Evolutionary conservation across 2,797 vertebrate species (phyloP), one percentile per base, ranked within the genome.

Genomic region (Acipenser ruthenus): DNA sequence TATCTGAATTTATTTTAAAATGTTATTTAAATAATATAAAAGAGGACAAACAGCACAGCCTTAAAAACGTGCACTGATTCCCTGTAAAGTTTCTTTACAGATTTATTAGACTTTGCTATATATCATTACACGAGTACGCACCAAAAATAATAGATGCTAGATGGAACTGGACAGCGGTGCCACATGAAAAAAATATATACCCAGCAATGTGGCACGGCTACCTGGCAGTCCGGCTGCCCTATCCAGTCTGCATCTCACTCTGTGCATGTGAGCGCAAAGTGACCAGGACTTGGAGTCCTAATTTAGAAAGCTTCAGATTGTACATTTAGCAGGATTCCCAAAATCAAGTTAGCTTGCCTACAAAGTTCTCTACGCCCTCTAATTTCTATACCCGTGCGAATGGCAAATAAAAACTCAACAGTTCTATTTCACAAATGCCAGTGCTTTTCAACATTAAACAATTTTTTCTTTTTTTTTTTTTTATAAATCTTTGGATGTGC

Each of bases 401-500:
- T 84, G 90, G 82, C 82, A 83, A 86, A 91, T 84, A 78, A 85
- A 85, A 89, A 83, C 77, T 84, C 80, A 85, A 81, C 76, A 85
- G 83, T 75, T 86, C 84, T 85, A 89, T 88, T 88, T 92, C 91
- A 93, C 90, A 90, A 89, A 93, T 90, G 84, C 88, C 90, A 87
- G 89, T 93, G 92, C 90, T 93, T 91, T 80, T 77, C 87, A 89
- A 93, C 86, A 79, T 88, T 78, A 82, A 86, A 90, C 80, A 72
- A 88, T 72, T 86, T 88, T 86, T 67, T 60, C 80, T 69, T 23
- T 75, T 77, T 85, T 88, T 90, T 88, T 85, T 79, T 86, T 87
- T 86, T 84, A 87, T 87, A 93, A 91, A 87, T 88, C 90, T 95
- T 94, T 92, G 91, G 89, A 92, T 91, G 88, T 85, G 89, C 74